Evolutionary conservation across 2,888 invertebrate genomes (phyloP).

Genomic region (Drosophila recens): DNA sequence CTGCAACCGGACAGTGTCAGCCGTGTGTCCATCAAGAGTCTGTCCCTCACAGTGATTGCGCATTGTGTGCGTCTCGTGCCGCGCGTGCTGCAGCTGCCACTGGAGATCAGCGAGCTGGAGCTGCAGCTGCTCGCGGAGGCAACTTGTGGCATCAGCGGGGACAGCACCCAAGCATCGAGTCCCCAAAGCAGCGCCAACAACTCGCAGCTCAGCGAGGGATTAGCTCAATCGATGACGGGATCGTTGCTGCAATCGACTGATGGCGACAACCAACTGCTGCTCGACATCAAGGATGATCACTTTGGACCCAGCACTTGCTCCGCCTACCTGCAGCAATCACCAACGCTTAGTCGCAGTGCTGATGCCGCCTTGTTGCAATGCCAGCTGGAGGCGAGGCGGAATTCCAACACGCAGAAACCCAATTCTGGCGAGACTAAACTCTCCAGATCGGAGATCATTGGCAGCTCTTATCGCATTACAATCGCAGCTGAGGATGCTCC

Average conservation of each 20-base stretch:
- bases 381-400: constrained; percentile 38
- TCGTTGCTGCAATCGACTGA: constrained; percentile 27
- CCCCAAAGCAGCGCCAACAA: constrained; percentile 75
- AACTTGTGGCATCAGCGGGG: constrained; percentile 31
- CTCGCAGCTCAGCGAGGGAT: constrained; percentile 73
- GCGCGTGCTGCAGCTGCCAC: constrained; percentile 88
- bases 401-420: constrained; percentile 34
- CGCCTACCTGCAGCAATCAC: constrained; percentile 71
- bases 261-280: constrained; percentile 77
- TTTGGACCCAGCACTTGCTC: constrained; percentile 86
- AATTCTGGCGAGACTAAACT: constrained; percentile 51
- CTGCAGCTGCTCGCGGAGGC: constrained; percentile 53
- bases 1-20: constrained; percentile 91
- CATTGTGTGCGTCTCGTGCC: constrained; percentile 91
- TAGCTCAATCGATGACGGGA: constrained; percentile 44
- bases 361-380: constrained; percentile 76
- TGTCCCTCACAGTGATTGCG: constrained; percentile 92
- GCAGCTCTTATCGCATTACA: constrained; percentile 60
- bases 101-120: constrained; percentile 87
- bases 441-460: constrained; percentile 84
- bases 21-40: constrained; percentile 95
- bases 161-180: constrained; percentile 65
- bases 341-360: constrained; percentile 79
- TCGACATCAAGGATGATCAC: constrained; percentile 89
- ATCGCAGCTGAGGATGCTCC: constrained; percentile 74